phyloP scores from a whole-genome alignment of 2,888 invertebrate species.

The Chloromyia formosa region DNA sequence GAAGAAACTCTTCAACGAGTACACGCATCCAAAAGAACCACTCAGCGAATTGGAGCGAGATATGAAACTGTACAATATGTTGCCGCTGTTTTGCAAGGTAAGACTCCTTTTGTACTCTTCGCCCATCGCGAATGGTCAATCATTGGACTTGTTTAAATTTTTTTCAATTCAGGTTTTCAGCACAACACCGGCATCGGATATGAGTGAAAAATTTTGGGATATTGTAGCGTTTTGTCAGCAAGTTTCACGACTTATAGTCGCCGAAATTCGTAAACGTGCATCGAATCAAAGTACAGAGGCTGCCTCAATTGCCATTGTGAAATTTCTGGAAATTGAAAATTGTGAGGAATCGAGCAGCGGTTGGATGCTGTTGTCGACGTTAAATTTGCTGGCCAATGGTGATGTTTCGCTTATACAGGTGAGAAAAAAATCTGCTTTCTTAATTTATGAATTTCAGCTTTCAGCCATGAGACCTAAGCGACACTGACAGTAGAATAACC shows the following conservation, averaged over 20 bases:
- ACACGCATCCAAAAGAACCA: constrained; percentile 86
- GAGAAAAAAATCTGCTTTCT: constrained; percentile 44
- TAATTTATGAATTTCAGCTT: no score
- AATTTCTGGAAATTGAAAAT: constrained; percentile 95
- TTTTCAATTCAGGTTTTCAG: constrained; percentile 82
- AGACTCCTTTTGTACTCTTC: constrained; percentile 44
- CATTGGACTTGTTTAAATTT: neutral
- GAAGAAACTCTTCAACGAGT: constrained; percentile 95
- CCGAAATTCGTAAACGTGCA: constrained; percentile 89
- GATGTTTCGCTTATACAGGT: constrained; percentile 90
- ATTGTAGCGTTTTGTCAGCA: constrained; percentile 93
- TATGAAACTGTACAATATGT: constrained; percentile 95
- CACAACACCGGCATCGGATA: constrained; percentile 90
- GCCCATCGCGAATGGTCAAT: neutral
- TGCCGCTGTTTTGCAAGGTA: constrained; percentile 98
- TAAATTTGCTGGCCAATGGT: constrained; percentile 92
- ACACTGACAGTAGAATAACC: no score
- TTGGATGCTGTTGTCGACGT: constrained; percentile 92
- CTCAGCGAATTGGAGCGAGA: constrained; percentile 85
- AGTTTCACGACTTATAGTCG: constrained; percentile 95
- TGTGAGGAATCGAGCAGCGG: constrained; percentile 95
- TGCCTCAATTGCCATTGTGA: constrained; percentile 96
- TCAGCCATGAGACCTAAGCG: no score
- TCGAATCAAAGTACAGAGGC: constrained; percentile 96
- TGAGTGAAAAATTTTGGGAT: constrained; percentile 98